phyloP scores from a whole-genome alignment of 2,797 vertebrate genomes.

The Zalophus californianus region DNA sequence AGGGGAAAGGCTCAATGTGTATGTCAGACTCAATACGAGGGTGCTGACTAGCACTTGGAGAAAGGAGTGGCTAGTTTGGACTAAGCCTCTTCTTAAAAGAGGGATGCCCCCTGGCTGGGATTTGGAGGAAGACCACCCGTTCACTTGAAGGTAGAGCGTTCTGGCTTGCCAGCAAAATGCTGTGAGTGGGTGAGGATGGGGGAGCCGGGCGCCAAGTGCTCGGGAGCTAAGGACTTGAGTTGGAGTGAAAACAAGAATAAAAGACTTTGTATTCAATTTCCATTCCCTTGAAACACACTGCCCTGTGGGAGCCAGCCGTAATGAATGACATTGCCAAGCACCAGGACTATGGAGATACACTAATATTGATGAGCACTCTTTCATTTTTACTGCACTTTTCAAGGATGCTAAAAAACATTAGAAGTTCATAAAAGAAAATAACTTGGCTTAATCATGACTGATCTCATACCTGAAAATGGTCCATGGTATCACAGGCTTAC shows the following conservation, averaged over 20 bases:
- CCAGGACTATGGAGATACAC: conserved; percentile 1
- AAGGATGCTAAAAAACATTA: conserved; percentile 66
- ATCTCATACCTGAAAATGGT: conserved; percentile 65
- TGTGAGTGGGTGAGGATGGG: not conserved
- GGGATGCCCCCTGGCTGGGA: not conserved
- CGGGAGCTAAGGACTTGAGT: not conserved
- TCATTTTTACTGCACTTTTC: conserved; percentile 71
- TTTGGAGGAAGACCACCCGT: not conserved
- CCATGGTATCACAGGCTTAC: not conserved
- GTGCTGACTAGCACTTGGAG: not conserved
- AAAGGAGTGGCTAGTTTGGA: conserved; percentile 6
- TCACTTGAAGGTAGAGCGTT: not conserved
- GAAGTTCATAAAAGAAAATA: conserved; percentile 77
- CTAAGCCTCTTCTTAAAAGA: conserved; percentile 30
- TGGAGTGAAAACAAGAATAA: conserved; percentile 56
- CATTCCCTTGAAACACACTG: conserved; percentile 45
- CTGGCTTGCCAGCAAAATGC: not conserved
- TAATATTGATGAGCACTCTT: conserved; percentile 61
- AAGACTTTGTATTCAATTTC: conserved; percentile 50
- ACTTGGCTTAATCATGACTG: conserved; percentile 66
- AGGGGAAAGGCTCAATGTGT: not conserved
- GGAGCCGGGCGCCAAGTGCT: not conserved
- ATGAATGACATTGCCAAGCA: conserved; percentile 40
- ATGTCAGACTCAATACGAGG: not conserved
- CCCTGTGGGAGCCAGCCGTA: conserved; percentile 55